Evolutionary conservation across 2,113 vertebrate genomes (phyloP), one percentile per base, ranked within the genome.

Genomic region (Laticauda laticaudata): DNA sequence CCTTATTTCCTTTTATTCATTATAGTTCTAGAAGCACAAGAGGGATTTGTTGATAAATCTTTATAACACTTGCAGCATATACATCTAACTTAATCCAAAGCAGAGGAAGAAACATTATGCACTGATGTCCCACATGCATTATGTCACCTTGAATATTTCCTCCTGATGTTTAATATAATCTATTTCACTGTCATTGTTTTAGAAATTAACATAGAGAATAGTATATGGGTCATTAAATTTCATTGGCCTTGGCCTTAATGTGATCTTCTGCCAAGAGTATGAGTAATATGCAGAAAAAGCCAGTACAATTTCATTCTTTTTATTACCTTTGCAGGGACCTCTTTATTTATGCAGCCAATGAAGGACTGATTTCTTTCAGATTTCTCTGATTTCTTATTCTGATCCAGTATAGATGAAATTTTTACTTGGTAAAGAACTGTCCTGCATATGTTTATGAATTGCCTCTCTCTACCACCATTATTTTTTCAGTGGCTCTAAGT

Each of bases 141-240:
- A 75, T 94, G 92, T 96, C 93, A 95, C 91, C 64, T 93, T 95
- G 92, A 95, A 69, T 95, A 39, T 94, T 95, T 93, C 75, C 59
- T 94, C 34, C 88, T 92, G 90, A 92, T 85, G 95, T 96, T 59
- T 95, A 95, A 95, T 89, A 93, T 90, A 96, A 94, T 94, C 56
- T 93, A 15, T 2, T 94, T 95, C 94, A 94, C 53, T 86, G 55
- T 94, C 96, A 86, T 95, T 95, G 88, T 61, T 87, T 93, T 45
- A 86, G 92, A 96, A 91, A 91, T 9, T 93, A 64, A 85, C 94
- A 59, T 59, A 59, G 18, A 90, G 23, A 96, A 24, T 92, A 59
- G 45, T 92, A 91, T 34, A 21, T 26, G 90, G 94, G 1, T 14
- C 91, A 91, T 96, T 95, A 94, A 34, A 8, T 95, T 87, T 93